phyloP scores from a whole-genome alignment of 1,140 invertebrate species.

The Lepidotrigona ventralis region DNA sequence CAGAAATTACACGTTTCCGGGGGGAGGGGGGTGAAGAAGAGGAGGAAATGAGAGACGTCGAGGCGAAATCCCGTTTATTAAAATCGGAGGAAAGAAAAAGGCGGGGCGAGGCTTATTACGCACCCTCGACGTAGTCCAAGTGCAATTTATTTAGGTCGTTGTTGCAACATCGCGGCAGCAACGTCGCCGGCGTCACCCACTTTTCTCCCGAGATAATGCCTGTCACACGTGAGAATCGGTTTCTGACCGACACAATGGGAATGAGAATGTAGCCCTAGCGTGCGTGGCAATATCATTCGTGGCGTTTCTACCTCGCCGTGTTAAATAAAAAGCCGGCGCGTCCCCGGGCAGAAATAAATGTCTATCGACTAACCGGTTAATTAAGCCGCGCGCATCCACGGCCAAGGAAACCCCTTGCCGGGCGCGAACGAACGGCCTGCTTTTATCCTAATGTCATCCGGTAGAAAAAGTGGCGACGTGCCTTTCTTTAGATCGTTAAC shows the following conservation, averaged over 20 bases:
- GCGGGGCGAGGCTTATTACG: background rate
- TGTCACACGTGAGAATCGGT: constrained; percentile 61
- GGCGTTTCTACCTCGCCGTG: too few species aligned
- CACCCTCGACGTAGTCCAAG: constrained; percentile 4
- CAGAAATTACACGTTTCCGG: background rate
- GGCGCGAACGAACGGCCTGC: background rate
- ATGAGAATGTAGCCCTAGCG: constrained; percentile 21
- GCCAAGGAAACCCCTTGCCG: background rate
- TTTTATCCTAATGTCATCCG: constrained; percentile 12
- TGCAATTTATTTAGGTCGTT: constrained; percentile 42
- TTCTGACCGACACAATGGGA: constrained; percentile 30
- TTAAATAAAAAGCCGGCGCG: constrained; percentile 21
- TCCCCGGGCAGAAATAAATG: constrained; percentile 18
- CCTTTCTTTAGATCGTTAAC: constrained; percentile 24
- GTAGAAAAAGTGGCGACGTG: background rate
- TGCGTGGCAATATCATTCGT: background rate
- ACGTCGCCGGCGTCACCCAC: constrained; percentile 46
- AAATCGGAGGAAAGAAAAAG: background rate
- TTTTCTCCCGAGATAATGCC: constrained; percentile 67
- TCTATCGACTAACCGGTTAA: constrained; percentile 21
- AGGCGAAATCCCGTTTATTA: background rate
- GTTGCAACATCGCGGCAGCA: constrained; percentile 18
- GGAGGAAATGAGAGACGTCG: too few species aligned
- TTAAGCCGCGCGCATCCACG: background rate
- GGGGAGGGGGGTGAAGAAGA: background rate